These are phyloP conservation scores for Subanguina moxae DNA, from an alignment of 1,140 invertebrate species.

Conservation along the genomic window DNA sequence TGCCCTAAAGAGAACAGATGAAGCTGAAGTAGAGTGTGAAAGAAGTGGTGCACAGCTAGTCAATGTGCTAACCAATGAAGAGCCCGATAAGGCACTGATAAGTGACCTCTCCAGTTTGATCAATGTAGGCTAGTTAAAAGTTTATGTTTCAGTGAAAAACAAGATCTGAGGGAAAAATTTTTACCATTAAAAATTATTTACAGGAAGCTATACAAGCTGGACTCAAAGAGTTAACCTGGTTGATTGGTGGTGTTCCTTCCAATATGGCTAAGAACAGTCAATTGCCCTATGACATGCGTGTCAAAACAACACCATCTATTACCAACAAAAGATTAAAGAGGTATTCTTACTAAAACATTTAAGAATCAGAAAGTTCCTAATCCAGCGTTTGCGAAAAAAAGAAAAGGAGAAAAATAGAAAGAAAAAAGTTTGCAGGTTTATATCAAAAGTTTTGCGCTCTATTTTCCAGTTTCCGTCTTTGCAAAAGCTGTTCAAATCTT, in stretches of 20 bases:
- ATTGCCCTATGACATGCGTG: neutral
- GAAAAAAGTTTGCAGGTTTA: too few relatives aligned
- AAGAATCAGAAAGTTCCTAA: too few relatives aligned
- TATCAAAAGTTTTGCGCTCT: too few relatives aligned
- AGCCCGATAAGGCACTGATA: neutral
- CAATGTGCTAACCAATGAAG: neutral
- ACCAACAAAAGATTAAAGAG: neutral
- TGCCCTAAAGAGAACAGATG: neutral
- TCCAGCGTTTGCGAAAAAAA: too few relatives aligned
- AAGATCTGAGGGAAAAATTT: neutral
- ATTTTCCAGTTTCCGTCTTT: too few relatives aligned
- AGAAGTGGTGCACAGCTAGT: neutral
- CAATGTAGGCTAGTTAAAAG: neutral
- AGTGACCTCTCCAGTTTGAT: neutral
- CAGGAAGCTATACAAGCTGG: neutral
- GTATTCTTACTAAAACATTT: too few relatives aligned
- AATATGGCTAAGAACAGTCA: neutral
- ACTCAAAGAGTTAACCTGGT: neutral
- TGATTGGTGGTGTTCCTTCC: neutral
- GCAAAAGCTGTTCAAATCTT: too few relatives aligned
- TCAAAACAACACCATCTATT: neutral
- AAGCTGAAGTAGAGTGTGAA: neutral
- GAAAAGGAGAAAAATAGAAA: too few relatives aligned
- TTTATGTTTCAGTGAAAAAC: neutral
- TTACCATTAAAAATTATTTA: neutral